Base-by-base conservation (phyloP, 2,797 vertebrate genomes). In the Eurystomus glaucurus region DNA sequence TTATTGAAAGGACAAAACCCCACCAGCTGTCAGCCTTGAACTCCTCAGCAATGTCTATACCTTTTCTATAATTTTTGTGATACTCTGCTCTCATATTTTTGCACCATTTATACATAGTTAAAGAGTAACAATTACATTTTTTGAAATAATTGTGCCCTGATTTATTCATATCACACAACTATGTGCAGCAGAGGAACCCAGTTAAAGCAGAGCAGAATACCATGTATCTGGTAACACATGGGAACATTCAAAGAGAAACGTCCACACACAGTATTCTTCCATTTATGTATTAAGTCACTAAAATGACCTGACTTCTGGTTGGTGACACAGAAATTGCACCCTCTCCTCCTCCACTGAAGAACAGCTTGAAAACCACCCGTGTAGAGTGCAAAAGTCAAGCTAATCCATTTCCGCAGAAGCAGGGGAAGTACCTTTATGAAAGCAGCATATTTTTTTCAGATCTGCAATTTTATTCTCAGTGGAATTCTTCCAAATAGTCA, bases 401-500 rank as follows among this genome's bases (percentile, higher is more conserved):
- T 23, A 95, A 88, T 35, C 8, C 14, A 57, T 22, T 85, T 45
- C 54, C n/a, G 70, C 1, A 55, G 76, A 28, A 64, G 43, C 45
- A 77, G 43, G 28, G 29, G 31, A 82, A 88, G n/a, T 14, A n/a
- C 20, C 41, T 11, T 33, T 76, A 51, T 7, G 25, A 88, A 72
- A 93, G 77, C 23, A 85, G 54, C n/a, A 10, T 11, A 1, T 37
- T 74, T 57, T 75, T 75, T 82, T 66, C 64, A 85, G 45, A 71
- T 58, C 68, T 68, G 57, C 25, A 20, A 23, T 88, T 80, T 88
- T 52, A 43, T 65, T 92, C 83, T 77, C 50, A 48, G 1, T 64
- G 84, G 72, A 88, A 88, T 83, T 88, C 80, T 93, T 88, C 87
- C 90, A 83, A 68, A 75, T 2, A 88, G 64, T 48, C 39, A 46